Conservation (phyloP, 2,797 vertebrate genomes). For the Enteromius viviparus region DNA sequence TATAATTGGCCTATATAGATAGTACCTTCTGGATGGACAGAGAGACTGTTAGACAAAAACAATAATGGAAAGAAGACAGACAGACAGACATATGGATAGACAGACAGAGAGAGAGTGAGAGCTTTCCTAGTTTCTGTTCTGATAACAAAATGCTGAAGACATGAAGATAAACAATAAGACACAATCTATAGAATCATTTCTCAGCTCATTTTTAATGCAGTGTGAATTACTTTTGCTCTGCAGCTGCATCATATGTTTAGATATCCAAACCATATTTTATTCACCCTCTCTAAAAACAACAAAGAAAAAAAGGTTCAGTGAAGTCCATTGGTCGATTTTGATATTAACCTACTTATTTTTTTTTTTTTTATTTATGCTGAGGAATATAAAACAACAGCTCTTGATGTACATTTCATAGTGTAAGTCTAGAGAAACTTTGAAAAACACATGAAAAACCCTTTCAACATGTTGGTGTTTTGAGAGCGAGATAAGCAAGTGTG, state of each 20-base stretch:
- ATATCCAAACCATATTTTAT: not conserved
- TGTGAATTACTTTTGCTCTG: conserved; percentile 38
- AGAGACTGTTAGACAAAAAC: not conserved
- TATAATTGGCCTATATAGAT: conserved; percentile 25
- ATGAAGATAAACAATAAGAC: not conserved
- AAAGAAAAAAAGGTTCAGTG: not conserved
- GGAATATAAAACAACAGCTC: not conserved
- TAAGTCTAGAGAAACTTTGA: conserved; percentile 17
- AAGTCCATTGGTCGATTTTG: not conserved
- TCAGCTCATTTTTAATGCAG: conserved; percentile 47
- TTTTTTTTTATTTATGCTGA: not conserved
- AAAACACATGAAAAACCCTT: conserved; percentile 2
- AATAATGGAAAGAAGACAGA: not conserved
- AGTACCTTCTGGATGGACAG: not conserved
- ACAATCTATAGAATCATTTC: conserved; percentile 50
- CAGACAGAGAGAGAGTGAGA: not conserved
- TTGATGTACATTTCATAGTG: conserved; percentile 30
- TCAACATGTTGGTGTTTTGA: not conserved
- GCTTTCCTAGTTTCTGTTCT: not conserved
- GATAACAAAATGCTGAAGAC: not conserved
- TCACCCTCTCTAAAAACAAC: not conserved
- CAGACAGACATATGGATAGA: too few relatives aligned
- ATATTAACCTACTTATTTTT: not conserved
- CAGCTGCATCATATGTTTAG: not conserved
- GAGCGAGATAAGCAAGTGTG: conserved; percentile 8